phyloP scores from a whole-genome alignment of 2,113 vertebrate genomes.

The Theropithecus gelada region DNA sequence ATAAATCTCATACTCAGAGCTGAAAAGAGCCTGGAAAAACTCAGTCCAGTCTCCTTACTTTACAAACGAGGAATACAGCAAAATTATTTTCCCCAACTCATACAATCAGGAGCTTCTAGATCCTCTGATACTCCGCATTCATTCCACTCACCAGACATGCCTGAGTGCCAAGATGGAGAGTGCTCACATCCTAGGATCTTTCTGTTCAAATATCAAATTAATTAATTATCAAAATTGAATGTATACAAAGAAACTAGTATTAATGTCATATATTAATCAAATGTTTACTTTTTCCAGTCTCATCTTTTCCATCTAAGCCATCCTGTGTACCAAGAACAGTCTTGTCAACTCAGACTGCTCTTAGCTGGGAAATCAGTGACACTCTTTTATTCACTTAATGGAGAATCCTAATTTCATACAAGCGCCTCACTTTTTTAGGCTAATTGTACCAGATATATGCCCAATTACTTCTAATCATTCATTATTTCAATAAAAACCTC shows the following conservation, averaged over 20 bases:
- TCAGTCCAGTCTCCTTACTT: not conserved
- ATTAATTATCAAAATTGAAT: not conserved
- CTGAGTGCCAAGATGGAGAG: not conserved
- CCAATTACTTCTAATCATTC: not conserved
- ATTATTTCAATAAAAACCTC: not conserved
- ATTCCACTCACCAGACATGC: rapidly evolving
- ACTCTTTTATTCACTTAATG: rapidly evolving
- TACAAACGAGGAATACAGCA: not conserved
- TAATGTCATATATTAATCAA: not conserved
- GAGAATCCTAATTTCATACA: rapidly evolving
- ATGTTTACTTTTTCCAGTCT: not conserved
- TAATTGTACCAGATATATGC: not conserved
- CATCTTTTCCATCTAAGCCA: not conserved
- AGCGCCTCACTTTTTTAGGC: not conserved
- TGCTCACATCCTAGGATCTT: not conserved
- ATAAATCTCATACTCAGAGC: not conserved
- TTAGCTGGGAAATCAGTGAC: rapidly evolving
- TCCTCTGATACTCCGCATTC: rapidly evolving
- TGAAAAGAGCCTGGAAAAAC: not conserved
- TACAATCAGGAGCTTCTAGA: not conserved
- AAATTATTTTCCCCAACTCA: not conserved
- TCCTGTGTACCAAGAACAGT: not conserved
- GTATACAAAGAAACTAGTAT: not conserved
- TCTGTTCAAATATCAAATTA: not conserved
- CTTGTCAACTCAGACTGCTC: not conserved